Base-by-base conservation (phyloP, 2,113 vertebrate genomes). In the Corydoras sp. region DNA sequence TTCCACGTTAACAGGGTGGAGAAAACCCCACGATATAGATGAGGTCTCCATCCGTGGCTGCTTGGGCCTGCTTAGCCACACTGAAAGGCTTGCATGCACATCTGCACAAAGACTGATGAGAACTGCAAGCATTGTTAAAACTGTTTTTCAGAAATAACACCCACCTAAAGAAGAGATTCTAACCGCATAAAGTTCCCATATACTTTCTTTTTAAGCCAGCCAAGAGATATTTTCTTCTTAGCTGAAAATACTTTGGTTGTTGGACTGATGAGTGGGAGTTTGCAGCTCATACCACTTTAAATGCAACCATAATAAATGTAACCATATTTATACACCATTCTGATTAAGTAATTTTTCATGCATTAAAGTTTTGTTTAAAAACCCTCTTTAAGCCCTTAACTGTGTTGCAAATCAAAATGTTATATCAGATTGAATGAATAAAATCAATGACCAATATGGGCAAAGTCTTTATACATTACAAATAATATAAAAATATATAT, bases 241-340 rank as follows among this genome's bases (percentile, higher is more conserved):
- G 32, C 58, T 80, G 73, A 81, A 86, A 85, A 86, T 71, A 79
- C 69, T 86, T 87, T 81, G 87, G 87, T 86, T 76, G 77, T 82
- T 81, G 74, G 76, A 78, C 80, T 74, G 81, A 86, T 87, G 84
- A 89, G 86, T 89, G 85, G 88, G 88, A 86, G 87, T 83, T 67
- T 80, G 79, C 71, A 55, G 79, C 84, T 82, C 75, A 80, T 85
- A 84, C 77, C 82, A 85, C 81, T 81, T 82, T 81, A 77, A 24
- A 84, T 69, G 54, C 31, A 24, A 24, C 18, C 18, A 24, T 24
- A 24, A 24, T 24, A 24, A 24, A 24, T 53, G 13, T 60, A 12
- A 31, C 64, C 18, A 2, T 15, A 31, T 59, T 49, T 48, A 60
- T 31, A 10, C 14, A 24, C 6, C 1, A 43, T 43, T 43, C 2